A percentile compares a stretch with the other conserved stretches of the same genome.
phyloP scores from a whole-genome alignment of 2,797 vertebrate genomes.

The Typhlichthys subterraneus region DNA sequence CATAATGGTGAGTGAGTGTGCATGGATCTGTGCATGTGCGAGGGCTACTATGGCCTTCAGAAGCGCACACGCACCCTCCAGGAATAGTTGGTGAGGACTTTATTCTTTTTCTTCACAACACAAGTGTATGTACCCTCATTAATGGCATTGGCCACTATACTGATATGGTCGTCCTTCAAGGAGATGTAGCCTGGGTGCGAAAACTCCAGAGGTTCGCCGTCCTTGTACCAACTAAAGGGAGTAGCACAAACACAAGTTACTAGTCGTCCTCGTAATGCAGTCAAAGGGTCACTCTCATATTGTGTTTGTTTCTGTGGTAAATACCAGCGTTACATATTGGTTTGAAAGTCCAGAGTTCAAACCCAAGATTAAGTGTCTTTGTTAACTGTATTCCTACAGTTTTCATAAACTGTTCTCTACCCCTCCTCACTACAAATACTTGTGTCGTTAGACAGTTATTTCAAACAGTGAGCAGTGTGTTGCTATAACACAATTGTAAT shows the following conservation, averaged over 20 bases:
- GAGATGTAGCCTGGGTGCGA: slow-evolving; percentile 93
- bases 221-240: slow-evolving; percentile 93
- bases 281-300: background rate
- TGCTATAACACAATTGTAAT: background rate
- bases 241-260: background rate
- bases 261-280: background rate
- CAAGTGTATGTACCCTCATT: slow-evolving; percentile 97
- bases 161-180: slow-evolving; percentile 89
- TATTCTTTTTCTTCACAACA: slow-evolving; percentile 87
- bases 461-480: background rate
- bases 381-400: no score
- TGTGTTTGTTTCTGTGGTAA: no score
- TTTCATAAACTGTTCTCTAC: background rate
- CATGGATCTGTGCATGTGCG: slow-evolving; percentile 8
- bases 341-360: no score
- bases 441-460: no score
- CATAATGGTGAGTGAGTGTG: slow-evolving; percentile 1
- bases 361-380: no score
- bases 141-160: slow-evolving; percentile 94
- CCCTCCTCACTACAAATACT: no score
- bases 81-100: slow-evolving; percentile 91
- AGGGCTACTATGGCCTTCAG: slow-evolving; percentile 50
- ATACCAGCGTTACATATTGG: no score
- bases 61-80: slow-evolving; percentile 90
- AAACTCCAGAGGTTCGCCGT: slow-evolving; percentile 90